Conservation (phyloP, 2,888 invertebrate genomes). For the Spisula subtruncata region DNA sequence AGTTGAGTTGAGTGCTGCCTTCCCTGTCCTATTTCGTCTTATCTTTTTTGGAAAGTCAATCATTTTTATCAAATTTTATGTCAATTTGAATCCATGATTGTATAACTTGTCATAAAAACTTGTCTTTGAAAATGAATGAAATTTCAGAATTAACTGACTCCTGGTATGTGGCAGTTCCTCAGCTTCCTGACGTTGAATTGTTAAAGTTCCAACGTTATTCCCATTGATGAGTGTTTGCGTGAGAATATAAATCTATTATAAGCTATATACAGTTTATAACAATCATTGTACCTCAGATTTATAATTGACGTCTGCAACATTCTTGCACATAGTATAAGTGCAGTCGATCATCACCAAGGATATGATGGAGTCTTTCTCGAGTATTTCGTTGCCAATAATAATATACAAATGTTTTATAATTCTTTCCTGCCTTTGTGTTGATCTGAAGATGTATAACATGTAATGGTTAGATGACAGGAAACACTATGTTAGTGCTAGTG, state of each 20-base stretch:
- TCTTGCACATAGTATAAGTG: not conserved
- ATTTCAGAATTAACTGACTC: too few relatives aligned
- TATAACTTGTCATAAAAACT: too few relatives aligned
- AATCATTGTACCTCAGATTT: not conserved
- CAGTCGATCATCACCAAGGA: too few relatives aligned
- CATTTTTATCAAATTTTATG: too few relatives aligned
- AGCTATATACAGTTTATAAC: not conserved
- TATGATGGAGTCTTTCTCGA: not conserved
- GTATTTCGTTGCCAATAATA: not conserved
- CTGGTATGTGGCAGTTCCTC: too few relatives aligned
- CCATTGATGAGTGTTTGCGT: not conserved
- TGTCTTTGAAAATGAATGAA: too few relatives aligned
- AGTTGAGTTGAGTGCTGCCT: too few relatives aligned
- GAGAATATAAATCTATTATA: not conserved
- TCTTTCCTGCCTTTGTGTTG: not conserved
- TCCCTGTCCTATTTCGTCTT: too few relatives aligned
- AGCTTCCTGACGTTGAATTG: not conserved
- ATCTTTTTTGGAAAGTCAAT: too few relatives aligned
- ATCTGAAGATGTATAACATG: not conserved
- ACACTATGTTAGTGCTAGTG: not conserved
- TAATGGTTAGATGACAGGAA: conserved; percentile 4
- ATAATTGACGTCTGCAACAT: not conserved
- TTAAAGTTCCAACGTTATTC: not conserved
- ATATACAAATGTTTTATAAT: not conserved
- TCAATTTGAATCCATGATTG: too few relatives aligned